Percentiles rank a stretch among this genome's conserved stretches.
Evolutionary conservation across 2,888 invertebrate species (phyloP).

Genomic region (Teleiodes luculella): DNA sequence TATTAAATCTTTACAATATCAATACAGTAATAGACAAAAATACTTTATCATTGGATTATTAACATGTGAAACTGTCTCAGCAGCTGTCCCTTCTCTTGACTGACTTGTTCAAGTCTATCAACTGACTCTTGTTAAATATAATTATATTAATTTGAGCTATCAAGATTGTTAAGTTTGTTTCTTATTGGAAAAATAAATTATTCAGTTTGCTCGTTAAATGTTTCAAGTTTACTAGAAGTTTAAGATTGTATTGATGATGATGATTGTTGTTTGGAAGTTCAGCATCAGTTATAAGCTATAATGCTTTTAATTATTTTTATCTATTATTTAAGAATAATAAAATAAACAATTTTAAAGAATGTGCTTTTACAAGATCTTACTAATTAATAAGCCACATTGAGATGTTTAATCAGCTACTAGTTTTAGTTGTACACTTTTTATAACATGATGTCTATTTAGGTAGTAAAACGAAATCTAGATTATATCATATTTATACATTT

Average conservation of each 20-base stretch:
- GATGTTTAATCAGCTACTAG: conserved; percentile 79
- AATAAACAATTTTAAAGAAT: conserved; percentile 72
- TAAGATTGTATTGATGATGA: conserved; percentile 74
- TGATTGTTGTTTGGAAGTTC: conserved; percentile 72
- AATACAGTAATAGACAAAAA: conserved; percentile 74
- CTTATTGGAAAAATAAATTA: conserved; percentile 77
- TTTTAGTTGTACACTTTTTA: conserved; percentile 79
- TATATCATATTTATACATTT: conserved; percentile 79
- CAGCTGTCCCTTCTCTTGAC: conserved; percentile 51
- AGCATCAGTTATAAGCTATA: conserved; percentile 70
- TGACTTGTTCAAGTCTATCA: conserved; percentile 57
- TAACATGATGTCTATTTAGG: conserved; percentile 79
- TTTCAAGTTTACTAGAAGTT: conserved; percentile 78
- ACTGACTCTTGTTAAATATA: conserved; percentile 71
- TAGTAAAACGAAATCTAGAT: conserved; percentile 77
- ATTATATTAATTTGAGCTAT: conserved; percentile 78
- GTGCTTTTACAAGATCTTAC: conserved; percentile 78
- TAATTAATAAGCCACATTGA: conserved; percentile 76
- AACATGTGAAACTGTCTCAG: conserved; percentile 53
- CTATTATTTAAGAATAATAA: conserved; percentile 77
- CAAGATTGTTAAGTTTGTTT: conserved; percentile 78
- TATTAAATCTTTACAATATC: conserved; percentile 68
- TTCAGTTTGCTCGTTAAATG: conserved; percentile 79
- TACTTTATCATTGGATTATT: conserved; percentile 57
- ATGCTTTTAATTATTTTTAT: conserved; percentile 75